phyloP scores from a whole-genome alignment of 2,888 invertebrate genomes.

The Luffia ferchaultella region DNA sequence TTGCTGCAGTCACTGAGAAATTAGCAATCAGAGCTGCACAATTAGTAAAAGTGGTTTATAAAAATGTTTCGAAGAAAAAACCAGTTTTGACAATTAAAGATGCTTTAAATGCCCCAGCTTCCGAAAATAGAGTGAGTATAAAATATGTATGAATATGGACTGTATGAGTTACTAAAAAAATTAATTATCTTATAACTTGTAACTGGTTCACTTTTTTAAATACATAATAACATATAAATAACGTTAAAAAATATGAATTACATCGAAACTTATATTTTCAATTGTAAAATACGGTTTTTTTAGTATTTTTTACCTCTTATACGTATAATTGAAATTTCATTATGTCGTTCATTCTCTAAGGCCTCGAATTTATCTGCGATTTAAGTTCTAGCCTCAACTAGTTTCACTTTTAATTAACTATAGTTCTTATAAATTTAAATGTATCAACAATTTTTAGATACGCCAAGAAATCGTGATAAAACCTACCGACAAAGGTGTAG shows the following conservation, averaged over 20 bases:
- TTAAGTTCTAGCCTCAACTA: no score
- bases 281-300: no score
- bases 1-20: constrained; percentile 70
- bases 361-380: no score
- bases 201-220: no score
- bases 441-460: constrained; percentile 24
- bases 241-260: no score
- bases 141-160: neutral
- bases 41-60: constrained; percentile 47
- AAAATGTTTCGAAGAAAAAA: constrained; percentile 37
- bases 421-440: neutral
- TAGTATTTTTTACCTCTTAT: no score
- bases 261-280: no score
- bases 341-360: no score
- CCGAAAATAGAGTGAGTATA: constrained; percentile 40
- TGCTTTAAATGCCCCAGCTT: constrained; percentile 49
- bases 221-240: no score
- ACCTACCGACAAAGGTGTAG: constrained; percentile 36
- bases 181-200: no score
- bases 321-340: no score
- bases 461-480: constrained; percentile 32
- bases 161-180: neutral
- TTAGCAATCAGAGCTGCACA: constrained; percentile 63
- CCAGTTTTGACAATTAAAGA: constrained; percentile 51
- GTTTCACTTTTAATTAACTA: no score